Evolutionary conservation across 2,888 invertebrate species (phyloP), one percentile per base, ranked within the genome.

Genomic region (Cetonia aurata): DNA sequence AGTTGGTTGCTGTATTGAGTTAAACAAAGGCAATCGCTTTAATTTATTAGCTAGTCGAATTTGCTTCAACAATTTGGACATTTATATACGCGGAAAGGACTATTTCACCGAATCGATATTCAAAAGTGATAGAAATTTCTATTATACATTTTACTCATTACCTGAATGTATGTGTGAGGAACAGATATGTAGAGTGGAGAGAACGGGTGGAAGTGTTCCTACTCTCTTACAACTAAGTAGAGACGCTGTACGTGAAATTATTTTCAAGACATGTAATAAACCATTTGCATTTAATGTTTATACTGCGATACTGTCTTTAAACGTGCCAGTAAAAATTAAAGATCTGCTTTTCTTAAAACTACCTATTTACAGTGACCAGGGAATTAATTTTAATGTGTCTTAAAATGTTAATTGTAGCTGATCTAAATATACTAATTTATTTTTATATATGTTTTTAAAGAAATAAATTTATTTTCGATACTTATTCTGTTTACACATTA

Each of bases 41-140:
- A 62, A 62, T 62, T 48, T 62, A 48, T 13, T 62, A 48, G 62
- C 33, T 48, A 62, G 62, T 33, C 62, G 10, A 48, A 62, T 62
- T 15, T 62, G 62, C 15, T 62, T 33, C 10, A 33, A 62, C 12
- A 62, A 48, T 31, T n/a, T 48, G 46, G 31, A 33, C 33, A 48
- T 62, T 12, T 62, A 62, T n/a, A 15, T 48, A 31, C 48, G 48
- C 10, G 48, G 33, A 13, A 62, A 19, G 15, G 62, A 62, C n/a
- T 62, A 62, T 62, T 62, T 62, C 33, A 62, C 62, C 12, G 31
- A 48, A 48, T 44, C 9, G 10, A 62, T 62, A 62, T 42, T 48
- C 33, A 46, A 62, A 31, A 48, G 62, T 10, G 62, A 62, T 33
- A 31, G 62, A 17, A 62, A 48, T 12, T 4, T 33, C 31, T 62